phyloP scores from a whole-genome alignment of 2,113 vertebrate species.

The Lophius piscatorius region DNA sequence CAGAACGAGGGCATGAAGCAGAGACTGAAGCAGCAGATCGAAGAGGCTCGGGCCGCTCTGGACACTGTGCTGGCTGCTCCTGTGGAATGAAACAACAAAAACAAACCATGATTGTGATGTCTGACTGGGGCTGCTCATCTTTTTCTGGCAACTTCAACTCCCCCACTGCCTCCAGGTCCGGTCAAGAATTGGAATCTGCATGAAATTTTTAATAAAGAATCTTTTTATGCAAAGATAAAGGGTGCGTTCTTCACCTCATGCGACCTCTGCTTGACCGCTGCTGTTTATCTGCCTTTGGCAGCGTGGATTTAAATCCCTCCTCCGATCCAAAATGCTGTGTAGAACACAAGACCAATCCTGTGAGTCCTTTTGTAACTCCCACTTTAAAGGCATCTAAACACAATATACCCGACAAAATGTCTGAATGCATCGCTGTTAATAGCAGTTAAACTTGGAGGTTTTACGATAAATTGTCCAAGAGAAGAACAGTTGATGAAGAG shows the following conservation, averaged over 20 bases:
- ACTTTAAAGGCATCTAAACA: too few species aligned
- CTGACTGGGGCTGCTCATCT: slow-evolving; percentile 7
- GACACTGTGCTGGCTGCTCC: slow-evolving; percentile 76
- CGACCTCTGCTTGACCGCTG: too few species aligned
- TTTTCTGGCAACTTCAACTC: slow-evolving; percentile 5
- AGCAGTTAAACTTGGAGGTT: too few species aligned
- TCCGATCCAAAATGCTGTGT: background rate
- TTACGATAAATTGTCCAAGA: too few species aligned
- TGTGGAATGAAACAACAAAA: slow-evolving; percentile 43
- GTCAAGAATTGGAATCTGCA: slow-evolving; percentile 32
- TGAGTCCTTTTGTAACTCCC: too few species aligned
- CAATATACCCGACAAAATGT: too few species aligned
- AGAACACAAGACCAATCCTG: too few species aligned
- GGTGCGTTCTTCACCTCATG: too few species aligned
- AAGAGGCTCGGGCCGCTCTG: slow-evolving; percentile 83
- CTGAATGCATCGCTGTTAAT: too few species aligned
- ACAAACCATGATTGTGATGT: background rate
- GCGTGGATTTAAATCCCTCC: too few species aligned
- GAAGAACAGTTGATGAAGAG: too few species aligned
- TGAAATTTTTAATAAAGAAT: slow-evolving; percentile 74
- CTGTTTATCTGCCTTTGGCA: too few species aligned
- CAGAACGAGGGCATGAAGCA: slow-evolving; percentile 85
- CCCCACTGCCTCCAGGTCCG: slow-evolving; percentile 12
- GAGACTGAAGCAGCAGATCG: slow-evolving; percentile 90
- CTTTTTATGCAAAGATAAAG: slow-evolving; percentile 60